Base-by-base conservation (phyloP, 2,797 vertebrate species). In the Phataginus tetradactyla region DNA sequence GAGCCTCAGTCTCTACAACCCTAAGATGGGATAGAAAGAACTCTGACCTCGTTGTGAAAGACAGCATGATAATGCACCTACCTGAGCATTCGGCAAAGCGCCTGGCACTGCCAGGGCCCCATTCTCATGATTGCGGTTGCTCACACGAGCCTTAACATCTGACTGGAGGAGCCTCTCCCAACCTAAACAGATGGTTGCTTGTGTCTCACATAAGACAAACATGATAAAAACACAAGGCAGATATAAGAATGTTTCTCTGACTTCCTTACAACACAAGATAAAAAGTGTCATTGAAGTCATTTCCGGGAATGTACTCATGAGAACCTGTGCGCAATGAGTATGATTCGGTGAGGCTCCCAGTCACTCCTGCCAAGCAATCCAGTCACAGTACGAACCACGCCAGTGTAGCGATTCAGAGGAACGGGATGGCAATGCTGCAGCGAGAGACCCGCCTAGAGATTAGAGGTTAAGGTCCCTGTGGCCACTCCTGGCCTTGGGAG, bases 401-500 rank as follows among this genome's bases (percentile, higher is more conserved):
- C 66, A 25, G 15, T 18, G 42, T 37, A 55, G 21, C 27, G 45
- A 87, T 9, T 92, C 23, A 17, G 4, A n/a, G 21, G 29, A 23
- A 55, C 1, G 9, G 27, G 34, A 25, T 11, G 13, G 27, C 53
- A 5, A 4, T 15, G 17, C 7, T 49, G 3, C 13, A 49, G n/a
- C 57, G n/a, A 27, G 53, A 45, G 10, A 8, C 3, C 55, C 63
- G 86, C 45, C 37, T 37, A 1, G 63, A 34, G 21, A 10, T 5
- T 34, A 34, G 29, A 37, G 25, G 3, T 12, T 18, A 4, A 3
- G 1, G 4, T 5, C 1, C 64, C 25, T 0, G 0, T 4, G 17
- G 13, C 53, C 63, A 20, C 39, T 32, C 7, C 2, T 11, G 23
- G 71, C 55, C 25, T 23, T 32, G 32, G 27, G 29, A 5, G 17